A percentile compares a stretch with the other conserved stretches of the same genome.
Evolutionary conservation across 2,797 vertebrate species (phyloP).

Genomic region (Pseudomugil tenellus): DNA sequence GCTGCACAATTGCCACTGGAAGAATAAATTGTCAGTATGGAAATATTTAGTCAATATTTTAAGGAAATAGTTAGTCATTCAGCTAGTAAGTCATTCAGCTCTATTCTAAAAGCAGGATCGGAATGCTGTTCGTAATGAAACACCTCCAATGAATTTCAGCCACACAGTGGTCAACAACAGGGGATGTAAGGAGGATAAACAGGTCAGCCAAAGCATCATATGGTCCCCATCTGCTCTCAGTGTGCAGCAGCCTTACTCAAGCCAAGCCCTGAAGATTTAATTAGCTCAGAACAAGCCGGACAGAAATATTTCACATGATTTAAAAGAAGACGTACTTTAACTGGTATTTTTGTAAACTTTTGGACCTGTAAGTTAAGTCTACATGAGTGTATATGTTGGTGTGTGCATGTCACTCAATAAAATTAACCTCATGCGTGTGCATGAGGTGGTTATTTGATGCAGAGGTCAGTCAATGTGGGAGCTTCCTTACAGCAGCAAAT

Average conservation of each 20-base stretch:
- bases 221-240: conserved; percentile 73
- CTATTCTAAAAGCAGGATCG: conserved; percentile 18
- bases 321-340: conserved; percentile 14
- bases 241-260: conserved; percentile 66
- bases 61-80: conserved; percentile 16
- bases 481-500: conserved; percentile 20
- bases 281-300: conserved; percentile 58
- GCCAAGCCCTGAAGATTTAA: conserved; percentile 69
- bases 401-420: conserved; percentile 30
- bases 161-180: conserved; percentile 57
- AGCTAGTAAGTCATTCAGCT: conserved; percentile 6
- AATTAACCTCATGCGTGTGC: neutral
- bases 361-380: conserved; percentile 12
- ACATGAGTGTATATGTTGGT: neutral
- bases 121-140: conserved; percentile 30
- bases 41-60: conserved; percentile 21
- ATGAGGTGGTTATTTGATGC: conserved; percentile 21
- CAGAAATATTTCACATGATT: conserved; percentile 41
- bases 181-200: conserved; percentile 55
- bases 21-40: conserved; percentile 33
- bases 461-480: conserved; percentile 51
- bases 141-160: conserved; percentile 39
- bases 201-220: conserved; percentile 76
- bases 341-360: conserved; percentile 11
- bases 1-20: conserved; percentile 22